Evolutionary conservation across 2,797 vertebrate species (phyloP), one percentile per base, ranked within the genome.

Genomic region (Alcedo quadribrachys): DNA sequence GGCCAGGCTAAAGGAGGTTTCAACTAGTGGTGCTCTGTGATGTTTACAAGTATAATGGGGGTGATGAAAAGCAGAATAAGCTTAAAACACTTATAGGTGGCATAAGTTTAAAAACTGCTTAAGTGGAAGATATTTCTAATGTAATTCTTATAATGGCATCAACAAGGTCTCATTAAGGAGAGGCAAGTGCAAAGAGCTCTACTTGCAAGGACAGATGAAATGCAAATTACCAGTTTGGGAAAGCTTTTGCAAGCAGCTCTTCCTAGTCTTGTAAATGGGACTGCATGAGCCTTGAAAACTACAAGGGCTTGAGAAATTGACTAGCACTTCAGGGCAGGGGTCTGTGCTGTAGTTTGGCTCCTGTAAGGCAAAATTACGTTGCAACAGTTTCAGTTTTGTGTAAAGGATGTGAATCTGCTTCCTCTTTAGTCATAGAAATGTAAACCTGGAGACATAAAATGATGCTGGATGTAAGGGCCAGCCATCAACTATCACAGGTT

Each of bases 391-490:
- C 42, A 53, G 8, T 12, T 67, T 55, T 43, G 18, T 68, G 12
- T 58, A n/a, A 11, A 15, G 45, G 42, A 12, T 21, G 22, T 33
- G 24, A 9, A 22, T 22, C 15, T 17, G 9, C 19, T 70, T 55
- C 35, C 30, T 55, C n/a, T 75, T 85, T 5, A n/a, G 8, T 37
- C 51, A 11, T 2, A 21, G 55, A 58, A 35, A 4, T 2, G 24
- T 46, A 48, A 81, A 54, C 21, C 10, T 46, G 60, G 28, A 1
- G 25, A 1, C 3, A 27, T 32, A 20, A 46, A 65, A 54, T 3
- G 11, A 25, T 1, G 37, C 9, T 24, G 55, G 27, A 17, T 0
- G 0, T 4, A 2, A 32, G 51, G 33, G 12, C 28, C n/a, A 10
- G 21, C 30, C 17, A 4, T 37, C 30, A 12, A 37, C 43, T 55